Conservation (phyloP, 2,888 invertebrate genomes). For the Brachynemurus nebulosus region DNA sequence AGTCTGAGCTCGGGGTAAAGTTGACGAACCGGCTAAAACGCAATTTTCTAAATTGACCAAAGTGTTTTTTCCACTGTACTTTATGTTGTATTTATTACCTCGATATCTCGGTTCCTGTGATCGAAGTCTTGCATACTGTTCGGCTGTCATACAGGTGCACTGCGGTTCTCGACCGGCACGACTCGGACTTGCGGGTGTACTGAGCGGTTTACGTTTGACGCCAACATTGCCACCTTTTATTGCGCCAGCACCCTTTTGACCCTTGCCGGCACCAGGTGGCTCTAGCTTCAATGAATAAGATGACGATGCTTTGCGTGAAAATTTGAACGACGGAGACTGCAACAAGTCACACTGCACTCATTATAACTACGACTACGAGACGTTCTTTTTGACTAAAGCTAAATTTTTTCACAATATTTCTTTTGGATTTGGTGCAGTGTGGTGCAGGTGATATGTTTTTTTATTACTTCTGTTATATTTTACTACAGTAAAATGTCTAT, state of each 20-base stretch:
- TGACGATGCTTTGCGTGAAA: conserved; percentile 92
- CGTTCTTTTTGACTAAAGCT: neutral
- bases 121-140: conserved; percentile 75
- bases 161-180: conserved; percentile 70
- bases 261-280: conserved; percentile 73
- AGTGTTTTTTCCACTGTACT: neutral
- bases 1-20: conserved; percentile 63
- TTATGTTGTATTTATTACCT: conserved; percentile 28
- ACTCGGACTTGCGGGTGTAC: conserved; percentile 88
- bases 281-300: conserved; percentile 93
- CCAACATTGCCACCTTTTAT: conserved; percentile 2
- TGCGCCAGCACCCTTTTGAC: conserved; percentile 67
- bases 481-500: too few species aligned
- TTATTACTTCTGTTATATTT: too few species aligned
- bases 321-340: conserved; percentile 96
- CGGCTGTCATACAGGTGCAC: conserved; percentile 91
- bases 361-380: conserved; percentile 17
- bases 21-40: conserved; percentile 54
- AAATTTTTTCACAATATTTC: neutral
- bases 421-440: conserved; percentile 4
- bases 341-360: conserved; percentile 46
- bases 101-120: conserved; percentile 73
- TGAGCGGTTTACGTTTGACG: conserved; percentile 77
- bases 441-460: neutral
- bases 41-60: conserved; percentile 13